phyloP scores from a whole-genome alignment of 1,140 invertebrate genomes.

The Pectinophora gossypiella region DNA sequence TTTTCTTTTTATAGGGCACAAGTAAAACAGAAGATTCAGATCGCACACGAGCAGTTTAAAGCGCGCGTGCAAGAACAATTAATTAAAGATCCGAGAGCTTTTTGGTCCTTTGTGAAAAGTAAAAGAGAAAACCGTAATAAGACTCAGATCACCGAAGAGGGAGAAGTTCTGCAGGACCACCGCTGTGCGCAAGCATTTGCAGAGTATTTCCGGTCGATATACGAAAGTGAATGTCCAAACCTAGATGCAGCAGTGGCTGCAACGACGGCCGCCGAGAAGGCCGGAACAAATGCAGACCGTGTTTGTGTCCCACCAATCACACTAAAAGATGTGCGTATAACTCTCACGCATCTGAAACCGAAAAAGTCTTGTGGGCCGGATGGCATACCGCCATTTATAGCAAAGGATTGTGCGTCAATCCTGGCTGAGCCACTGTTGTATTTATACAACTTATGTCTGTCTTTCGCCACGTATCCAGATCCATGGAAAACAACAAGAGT shows the following conservation, averaged over 20 bases:
- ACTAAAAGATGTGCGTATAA: no score
- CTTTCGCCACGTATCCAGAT: neutral
- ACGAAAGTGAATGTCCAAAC: neutral
- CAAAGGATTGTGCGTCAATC: neutral
- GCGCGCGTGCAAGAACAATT: neutral
- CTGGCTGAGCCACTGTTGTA: neutral
- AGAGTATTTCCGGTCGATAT: neutral
- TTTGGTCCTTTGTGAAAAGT: constrained; percentile 1
- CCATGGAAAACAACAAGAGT: neutral
- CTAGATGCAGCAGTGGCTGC: neutral
- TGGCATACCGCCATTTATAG: neutral
- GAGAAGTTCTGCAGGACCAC: neutral
- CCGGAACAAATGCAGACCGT: neutral
- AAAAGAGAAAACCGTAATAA: neutral
- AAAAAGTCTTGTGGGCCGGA: neutral
- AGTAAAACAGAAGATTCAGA: neutral
- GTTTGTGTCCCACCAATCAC: no score
- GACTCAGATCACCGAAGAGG: neutral
- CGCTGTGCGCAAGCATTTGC: neutral
- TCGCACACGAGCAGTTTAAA: neutral
- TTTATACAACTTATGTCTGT: neutral
- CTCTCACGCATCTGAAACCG: neutral
- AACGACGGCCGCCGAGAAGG: neutral
- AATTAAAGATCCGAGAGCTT: constrained; percentile 4
- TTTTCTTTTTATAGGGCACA: neutral